Base-by-base conservation (phyloP, 2,888 invertebrate species). In the Drosophila testacea region DNA sequence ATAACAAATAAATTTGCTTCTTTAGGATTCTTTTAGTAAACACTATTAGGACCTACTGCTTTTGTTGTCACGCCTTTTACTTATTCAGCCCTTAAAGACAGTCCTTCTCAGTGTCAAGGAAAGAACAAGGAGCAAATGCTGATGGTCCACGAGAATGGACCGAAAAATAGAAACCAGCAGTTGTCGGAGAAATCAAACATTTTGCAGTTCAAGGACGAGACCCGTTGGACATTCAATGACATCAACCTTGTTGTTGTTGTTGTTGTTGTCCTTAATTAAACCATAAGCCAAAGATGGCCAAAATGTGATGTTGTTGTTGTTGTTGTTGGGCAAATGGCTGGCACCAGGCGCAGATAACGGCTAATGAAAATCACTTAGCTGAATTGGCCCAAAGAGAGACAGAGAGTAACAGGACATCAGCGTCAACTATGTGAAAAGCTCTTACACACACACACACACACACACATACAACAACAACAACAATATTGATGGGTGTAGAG, bases 291-390 rank as follows among this genome's bases (percentile, higher is more conserved):
- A 69, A 39, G 50, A 69, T 48, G 52, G 64, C 38, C 39, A 47
- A 51, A 48, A 51, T 46, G 55, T 72, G 54, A 36, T 57, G 51
- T 39, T 44, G 55, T 34, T 55, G 39, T 39, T 44, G 30, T 36
- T 61, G 47, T 48, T 56, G 56, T 46, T 50, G 63, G 50, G 42
- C 41, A 57, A 64, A 69, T 59, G 59, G 54, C 67, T 57, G 60
- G 68, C 76, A 55, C 57, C 42, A 52, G 79, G 82, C 88, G 62
- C 63, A 79, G 77, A 79, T 78, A 81, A 78, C 79, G 64, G 79
- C 82, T 81, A 79, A 79, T 79, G 79, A 81, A 83, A 86, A 88
- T 86, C 88, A 88, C 83, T 84, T 84, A 74, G 78, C 72, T 44
- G 73, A 81, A 80, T 80, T 80, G 79, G 79, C 79, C 77, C 66